Base-by-base conservation (phyloP, 2,888 invertebrate genomes). In the Barypeithes pellucidus region DNA sequence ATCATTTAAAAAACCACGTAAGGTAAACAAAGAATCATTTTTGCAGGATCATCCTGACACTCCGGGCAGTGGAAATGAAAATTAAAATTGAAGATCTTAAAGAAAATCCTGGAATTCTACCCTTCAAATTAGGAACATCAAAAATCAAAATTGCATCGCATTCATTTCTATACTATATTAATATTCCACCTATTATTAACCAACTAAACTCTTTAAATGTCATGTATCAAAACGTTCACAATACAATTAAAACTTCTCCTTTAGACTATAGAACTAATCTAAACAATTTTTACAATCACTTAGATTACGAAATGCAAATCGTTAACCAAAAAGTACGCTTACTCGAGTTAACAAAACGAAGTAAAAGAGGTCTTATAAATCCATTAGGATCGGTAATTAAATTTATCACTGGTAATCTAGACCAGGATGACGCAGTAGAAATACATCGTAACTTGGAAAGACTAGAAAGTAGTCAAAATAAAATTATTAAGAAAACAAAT, bases 21-120 rank as follows among this genome's bases (percentile, higher is more conserved):
- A 45, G 16, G 12, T 39, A 39, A 39, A 39, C 12, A 39, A 39
- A 39, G 4, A 11, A 11, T 39, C 39, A 39, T 8, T 39, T 39
- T 39, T 39, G 39, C 39, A 39, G 39, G 39, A 39, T 39, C 9
- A 9, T 39, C 39, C 39, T 39, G 39, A n/a, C 39, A 8, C 39
- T 39, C 39, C 39, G 12, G 12, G 39, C 57, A 24, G 22, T 16
- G 11, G 57, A 20, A 29, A 22, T 24, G 57, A 57, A 29, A 29
- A 29, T 57, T 57, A 22, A 57, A 57, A 57, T 57, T 57, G 29
- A 57, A 22, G 29, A 57, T 14, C 29, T 59, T 14, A 59, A 24
- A 33, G 22, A 33, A 18, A 62, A 62, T 16, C 62, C 45, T 9
- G 62, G 62, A 22, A 62, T 62, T 16, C 12, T 62, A 18, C 62